Base-by-base conservation (phyloP, 1,140 invertebrate genomes). In the Chironomus striatipennis region DNA sequence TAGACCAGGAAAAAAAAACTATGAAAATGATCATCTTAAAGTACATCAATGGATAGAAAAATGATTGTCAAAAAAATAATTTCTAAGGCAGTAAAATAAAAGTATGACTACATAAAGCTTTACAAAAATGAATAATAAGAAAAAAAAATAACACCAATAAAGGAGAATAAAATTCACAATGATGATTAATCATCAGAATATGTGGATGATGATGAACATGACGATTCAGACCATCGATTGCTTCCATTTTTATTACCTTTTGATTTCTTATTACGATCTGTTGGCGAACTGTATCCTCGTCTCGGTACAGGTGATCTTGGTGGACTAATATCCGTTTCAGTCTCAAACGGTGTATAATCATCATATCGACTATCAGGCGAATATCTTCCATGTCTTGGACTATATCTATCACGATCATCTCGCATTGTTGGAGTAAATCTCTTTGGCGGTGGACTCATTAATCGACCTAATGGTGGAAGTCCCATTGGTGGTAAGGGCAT, bases 401-500 rank as follows among this genome's bases (percentile, higher is more conserved):
- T 79, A 78, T 73, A 78, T 76, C 34, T 79, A 82, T 79, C 76
- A 3, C 79, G 76, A 5, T 76, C 64, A 18, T 18, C 57, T 20
- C 42, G 73, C 10, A 76, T 47, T 8, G 80, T 78, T 20, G 80
- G 79, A 7, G 87, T 87, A 3, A 87, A 87, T 6, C 88, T 89
- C 5, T 75, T 79, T 20, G 80, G 79, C 7, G 87, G 87, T 3
- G 88, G 88, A 5, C 88, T 89, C 6, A 88, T 88, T 79, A 89
- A 83, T 74, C 88, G 83, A 6, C 88, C 88, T 21, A 42, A 34
- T 15, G 73, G 43, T 18, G 20, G 24, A n/a, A 72, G 9, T 8
- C 84, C 84, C 6, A 90, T 77, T 10, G 88, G 88, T 34, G 88
- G 86, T 17, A 87, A 87, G 73, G 88, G 81, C 76, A 87, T 86